Evolutionary conservation across 2,888 invertebrate species (phyloP).

Genomic region (Elegia similella): DNA sequence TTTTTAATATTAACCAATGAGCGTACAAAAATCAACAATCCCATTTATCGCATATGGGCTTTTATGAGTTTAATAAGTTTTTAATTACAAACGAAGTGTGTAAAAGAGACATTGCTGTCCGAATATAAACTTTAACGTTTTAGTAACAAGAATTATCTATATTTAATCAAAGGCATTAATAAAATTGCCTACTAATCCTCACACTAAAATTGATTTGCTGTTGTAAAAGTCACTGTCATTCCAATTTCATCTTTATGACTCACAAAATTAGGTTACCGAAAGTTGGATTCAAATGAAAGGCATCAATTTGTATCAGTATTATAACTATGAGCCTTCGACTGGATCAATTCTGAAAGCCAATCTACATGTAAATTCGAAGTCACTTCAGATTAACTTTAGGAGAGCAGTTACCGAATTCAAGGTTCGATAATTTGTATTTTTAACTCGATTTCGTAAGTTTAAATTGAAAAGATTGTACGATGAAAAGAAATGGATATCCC

Average conservation of each 20-base stretch:
- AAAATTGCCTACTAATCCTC: conserved; percentile 50
- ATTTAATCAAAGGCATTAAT: conserved; percentile 33
- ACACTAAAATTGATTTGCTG: conserved; percentile 32
- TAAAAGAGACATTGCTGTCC: conserved; percentile 11
- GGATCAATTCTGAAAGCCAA: conserved; percentile 70
- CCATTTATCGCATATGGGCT: conserved; percentile 28
- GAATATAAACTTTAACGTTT: conserved; percentile 32
- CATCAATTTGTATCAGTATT: conserved; percentile 43
- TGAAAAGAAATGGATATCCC: not conserved
- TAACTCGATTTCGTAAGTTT: conserved; percentile 14
- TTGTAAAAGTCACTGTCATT: not conserved
- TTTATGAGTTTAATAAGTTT: conserved; percentile 47
- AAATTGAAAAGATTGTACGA: conserved; percentile 5
- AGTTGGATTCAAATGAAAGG: not conserved
- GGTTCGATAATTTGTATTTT: conserved; percentile 23
- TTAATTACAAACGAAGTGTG: conserved; percentile 24
- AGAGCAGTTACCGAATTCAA: conserved; percentile 44
- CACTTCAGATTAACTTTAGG: conserved; percentile 65
- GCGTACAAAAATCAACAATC: conserved; percentile 40
- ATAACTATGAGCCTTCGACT: conserved; percentile 61
- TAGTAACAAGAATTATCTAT: conserved; percentile 30
- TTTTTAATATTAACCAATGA: conserved; percentile 40
- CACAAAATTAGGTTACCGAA: conserved; percentile 12
- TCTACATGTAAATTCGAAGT: conserved; percentile 77
- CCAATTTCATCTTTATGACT: conserved; percentile 24